Evolutionary conservation across 2,797 vertebrate species (phyloP), one percentile per base, ranked within the genome.

Genomic region (Jordanella pulchra): DNA sequence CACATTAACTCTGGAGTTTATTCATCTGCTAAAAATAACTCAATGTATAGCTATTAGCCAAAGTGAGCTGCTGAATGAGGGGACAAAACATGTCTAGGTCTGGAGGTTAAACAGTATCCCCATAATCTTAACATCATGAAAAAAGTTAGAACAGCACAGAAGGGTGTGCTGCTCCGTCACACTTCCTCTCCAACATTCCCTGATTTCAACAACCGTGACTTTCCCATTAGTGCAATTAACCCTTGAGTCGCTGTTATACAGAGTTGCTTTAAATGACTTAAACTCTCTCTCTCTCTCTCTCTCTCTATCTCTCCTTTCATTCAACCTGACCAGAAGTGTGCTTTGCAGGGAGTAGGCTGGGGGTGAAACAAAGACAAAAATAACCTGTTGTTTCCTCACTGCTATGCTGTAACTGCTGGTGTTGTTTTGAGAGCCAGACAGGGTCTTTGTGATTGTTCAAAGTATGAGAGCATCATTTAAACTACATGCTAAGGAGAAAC

Each of bases 201-300:
- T 74, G 79, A 90, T 94, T 92, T 90, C 82, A 93, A 85, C 89
- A 89, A 78, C 77, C 84, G 63, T 77, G 76, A 86, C 91, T 87
- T 94, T 94, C 91, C 93, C 90, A 92, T 90, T 90, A 88, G 87
- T 86, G 79, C 76, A 83, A 85, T 87, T 84, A 86, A 90, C 82
- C 91, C 90, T 87, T 51, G 1, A 79, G 89, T 78, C 87, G 74
- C 78, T 54, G 25, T 77, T 69, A 63, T 78, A 85, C 81, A 80
- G 65, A 75, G 47, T 48, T 15, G 71, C 73, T 60, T 69, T 71
- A 86, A 78, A 86, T 64, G 72, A 69, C 51, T 35, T 0, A 48
- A 77, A 47, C 67, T 73, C 81, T 44, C 70, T 39, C 35, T n/a
- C 35, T 39, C 71, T 54, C 63, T 67, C 56, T 75, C 69, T 68